A percentile compares a stretch with the other conserved stretches of the same genome.
phyloP scores from a whole-genome alignment of 1,140 invertebrate genomes.

The Neotoxoptera formosana region DNA sequence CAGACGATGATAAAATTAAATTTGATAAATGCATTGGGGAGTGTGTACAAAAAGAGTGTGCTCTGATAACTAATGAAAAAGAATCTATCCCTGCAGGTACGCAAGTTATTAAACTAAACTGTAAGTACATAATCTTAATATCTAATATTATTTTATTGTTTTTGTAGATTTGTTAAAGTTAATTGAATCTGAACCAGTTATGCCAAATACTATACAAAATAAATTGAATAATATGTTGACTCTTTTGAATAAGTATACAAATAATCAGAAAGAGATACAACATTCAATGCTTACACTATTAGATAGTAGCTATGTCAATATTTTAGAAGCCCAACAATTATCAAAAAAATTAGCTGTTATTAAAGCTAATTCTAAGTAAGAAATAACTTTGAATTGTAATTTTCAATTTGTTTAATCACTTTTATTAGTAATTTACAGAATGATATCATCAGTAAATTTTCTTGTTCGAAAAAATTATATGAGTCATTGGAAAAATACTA shows the following conservation, averaged over 20 bases:
- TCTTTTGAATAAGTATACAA: constrained; percentile 39
- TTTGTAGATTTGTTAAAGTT: constrained; percentile 20
- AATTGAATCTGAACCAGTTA: neutral
- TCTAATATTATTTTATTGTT: neutral
- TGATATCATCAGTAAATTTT: constrained; percentile 5
- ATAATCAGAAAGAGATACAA: constrained; percentile 16
- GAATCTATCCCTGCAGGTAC: constrained; percentile 28
- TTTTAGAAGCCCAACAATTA: constrained; percentile 26
- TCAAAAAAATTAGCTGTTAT: constrained; percentile 12
- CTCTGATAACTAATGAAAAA: constrained; percentile 13
- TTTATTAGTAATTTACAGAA: constrained; percentile 34
- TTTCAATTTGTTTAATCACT: neutral
- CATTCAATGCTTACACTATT: neutral
- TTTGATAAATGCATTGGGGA: neutral
- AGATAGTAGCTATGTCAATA: constrained; percentile 36
- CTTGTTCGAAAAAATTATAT: constrained; percentile 2
- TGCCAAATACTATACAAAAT: neutral
- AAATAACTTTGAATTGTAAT: neutral
- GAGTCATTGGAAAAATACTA: constrained; percentile 15
- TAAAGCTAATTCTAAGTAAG: constrained; percentile 33
- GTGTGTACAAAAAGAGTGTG: constrained; percentile 19
- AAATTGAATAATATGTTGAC: constrained; percentile 39
- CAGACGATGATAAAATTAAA: constrained; percentile 17
- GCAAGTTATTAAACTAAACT: neutral
- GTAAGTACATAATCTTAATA: neutral